These are phyloP conservation scores for Ispidina picta DNA, from an alignment of 2,797 vertebrate genomes.

Conservation along the genomic window DNA sequence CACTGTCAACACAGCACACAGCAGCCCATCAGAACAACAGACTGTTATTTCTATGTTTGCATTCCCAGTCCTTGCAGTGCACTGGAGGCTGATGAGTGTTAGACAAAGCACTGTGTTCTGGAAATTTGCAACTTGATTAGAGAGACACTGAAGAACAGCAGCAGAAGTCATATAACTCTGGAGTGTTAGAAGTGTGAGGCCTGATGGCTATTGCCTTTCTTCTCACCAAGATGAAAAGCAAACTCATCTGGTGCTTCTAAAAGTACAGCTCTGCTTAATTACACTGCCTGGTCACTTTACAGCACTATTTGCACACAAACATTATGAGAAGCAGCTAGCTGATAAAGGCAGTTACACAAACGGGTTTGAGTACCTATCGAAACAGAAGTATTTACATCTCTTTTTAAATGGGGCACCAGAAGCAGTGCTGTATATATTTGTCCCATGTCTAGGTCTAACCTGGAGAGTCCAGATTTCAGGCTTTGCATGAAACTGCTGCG, in stretches of 20 bases:
- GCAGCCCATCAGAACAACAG: background rate
- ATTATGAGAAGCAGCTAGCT: constrained; percentile 37
- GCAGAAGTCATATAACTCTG: background rate
- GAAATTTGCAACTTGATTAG: constrained; percentile 60
- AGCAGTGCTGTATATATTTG: background rate
- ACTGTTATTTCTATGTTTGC: background rate
- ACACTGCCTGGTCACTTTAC: constrained; percentile 63
- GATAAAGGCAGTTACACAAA: constrained; percentile 31
- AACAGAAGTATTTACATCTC: constrained; percentile 38
- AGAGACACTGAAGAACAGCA: constrained; percentile 41
- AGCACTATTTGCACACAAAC: constrained; percentile 73
- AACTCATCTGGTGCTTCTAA: constrained; percentile 26
- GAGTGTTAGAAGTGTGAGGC: background rate
- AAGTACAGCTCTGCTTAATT: constrained; percentile 68
- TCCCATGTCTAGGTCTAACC: background rate
- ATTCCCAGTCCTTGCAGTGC: background rate
- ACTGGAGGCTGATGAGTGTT: background rate
- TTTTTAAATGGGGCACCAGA: constrained; percentile 13
- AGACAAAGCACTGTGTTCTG: constrained; percentile 9
- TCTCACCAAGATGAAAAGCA: constrained; percentile 54
- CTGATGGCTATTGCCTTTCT: constrained; percentile 33
- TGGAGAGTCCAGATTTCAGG: background rate
- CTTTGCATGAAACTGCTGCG: background rate
- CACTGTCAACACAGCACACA: background rate
- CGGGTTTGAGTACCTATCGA: constrained; percentile 46